Base-by-base conservation (phyloP, 2,888 invertebrate genomes). In the Lasiommata megera region DNA sequence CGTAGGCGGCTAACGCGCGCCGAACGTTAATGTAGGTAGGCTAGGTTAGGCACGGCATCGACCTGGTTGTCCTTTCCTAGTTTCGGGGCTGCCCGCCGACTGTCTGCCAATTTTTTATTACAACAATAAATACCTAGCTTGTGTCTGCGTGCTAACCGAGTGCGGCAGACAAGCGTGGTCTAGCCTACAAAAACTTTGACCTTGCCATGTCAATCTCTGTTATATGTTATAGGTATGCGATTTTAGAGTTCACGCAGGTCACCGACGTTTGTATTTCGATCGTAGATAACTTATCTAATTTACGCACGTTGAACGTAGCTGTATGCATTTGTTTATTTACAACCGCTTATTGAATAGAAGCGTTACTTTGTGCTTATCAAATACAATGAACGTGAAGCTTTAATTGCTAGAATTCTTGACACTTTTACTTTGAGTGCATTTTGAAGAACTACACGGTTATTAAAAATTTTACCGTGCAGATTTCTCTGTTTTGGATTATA, bases 21-120 rank as follows among this genome's bases (percentile, higher is more conserved):
- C 11, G 40, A 41, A 43, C 43, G 17, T 23, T 3, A 43, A 43
- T 12, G 12, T 46, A 46, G 29, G 46, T 46, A 46, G 46, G 16
- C 31, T 46, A 46, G 46, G 46, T 46, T 46, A 29, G 46, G 46
- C 46, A 46, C 46, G 46, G 31, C 46, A 31, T 31, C 46, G 46
- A 46, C 46, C 46, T 46, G 46, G 6, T 31, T 46, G 46, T 31
- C 46, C 46, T 46, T 46, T 11, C 29, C 44, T 16, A 16, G 46
- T 31, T 46, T 46, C 46, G 46, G 46, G 46, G 46, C 46, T 46
- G 46, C 46, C 46, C 16, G 46, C 46, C 46, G 43, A 23, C 43
- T 23, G 46, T 46, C 46, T 46, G 46, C 16, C 29, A 11, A 11
- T 34, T 46, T 46, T 46, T 46, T 44, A 44, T 46, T 46, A 29